Evolutionary conservation across 2,797 vertebrate species (phyloP).

Genomic region (Anas bahamensis): DNA sequence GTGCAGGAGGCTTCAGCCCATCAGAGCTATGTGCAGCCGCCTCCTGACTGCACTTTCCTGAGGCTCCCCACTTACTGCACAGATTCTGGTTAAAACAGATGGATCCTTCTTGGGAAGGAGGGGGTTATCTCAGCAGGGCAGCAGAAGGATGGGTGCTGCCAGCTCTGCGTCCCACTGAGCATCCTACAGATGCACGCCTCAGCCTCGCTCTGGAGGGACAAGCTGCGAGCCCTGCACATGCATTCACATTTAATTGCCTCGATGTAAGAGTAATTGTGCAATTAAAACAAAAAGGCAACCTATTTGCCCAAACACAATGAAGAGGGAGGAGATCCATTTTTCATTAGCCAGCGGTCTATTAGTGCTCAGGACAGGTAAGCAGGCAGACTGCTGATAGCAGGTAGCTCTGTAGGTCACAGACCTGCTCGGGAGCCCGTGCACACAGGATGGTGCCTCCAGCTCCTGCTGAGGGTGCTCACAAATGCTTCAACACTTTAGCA

Average conservation of each 20-base stretch:
- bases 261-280: not conserved
- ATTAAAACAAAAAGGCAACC: not conserved
- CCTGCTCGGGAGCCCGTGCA: accelerated
- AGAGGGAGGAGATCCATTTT: not conserved
- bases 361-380: not conserved
- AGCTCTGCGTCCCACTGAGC: not conserved
- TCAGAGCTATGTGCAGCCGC: not conserved
- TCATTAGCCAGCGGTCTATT: not conserved
- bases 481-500: not conserved
- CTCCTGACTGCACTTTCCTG: not conserved
- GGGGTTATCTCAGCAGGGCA: accelerated
- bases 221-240: not conserved
- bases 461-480: not conserved
- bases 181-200: too few relatives aligned
- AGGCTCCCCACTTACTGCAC: not conserved
- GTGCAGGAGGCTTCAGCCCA: not conserved
- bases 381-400: not conserved
- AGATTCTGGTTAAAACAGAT: not conserved
- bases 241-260: slow-evolving; percentile 10
- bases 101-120: not conserved
- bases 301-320: not conserved
- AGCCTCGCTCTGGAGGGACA: not conserved
- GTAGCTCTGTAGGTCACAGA: not conserved
- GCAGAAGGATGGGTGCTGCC: not conserved
- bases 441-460: not conserved